These are phyloP conservation scores for Cotesia typhae DNA, from an alignment of 1,140 invertebrate species.

Conservation along the genomic window DNA sequence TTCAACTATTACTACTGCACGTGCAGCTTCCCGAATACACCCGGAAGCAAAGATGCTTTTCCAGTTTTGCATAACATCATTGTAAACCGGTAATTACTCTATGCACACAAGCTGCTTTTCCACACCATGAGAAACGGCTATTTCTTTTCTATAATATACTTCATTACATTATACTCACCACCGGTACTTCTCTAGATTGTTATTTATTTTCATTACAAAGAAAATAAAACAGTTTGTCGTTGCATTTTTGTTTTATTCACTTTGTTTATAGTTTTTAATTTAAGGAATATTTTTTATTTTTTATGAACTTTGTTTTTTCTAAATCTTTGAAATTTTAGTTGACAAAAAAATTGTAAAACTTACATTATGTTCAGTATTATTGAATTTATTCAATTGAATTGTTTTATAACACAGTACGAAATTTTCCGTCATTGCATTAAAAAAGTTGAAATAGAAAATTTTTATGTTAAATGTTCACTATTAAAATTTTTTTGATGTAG, in stretches of 20 bases:
- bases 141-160: background rate
- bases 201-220: constrained; percentile 13
- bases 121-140: constrained; percentile 51
- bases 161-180: constrained; percentile 5
- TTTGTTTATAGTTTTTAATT: background rate
- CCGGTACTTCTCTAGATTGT: background rate
- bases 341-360: background rate
- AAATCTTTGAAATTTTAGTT: too few relatives aligned
- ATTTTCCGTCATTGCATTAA: too few relatives aligned
- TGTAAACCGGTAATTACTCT: constrained; percentile 45
- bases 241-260: background rate
- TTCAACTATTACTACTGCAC: constrained; percentile 13
- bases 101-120: constrained; percentile 46
- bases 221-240: background rate
- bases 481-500: too few relatives aligned
- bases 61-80: constrained; percentile 29
- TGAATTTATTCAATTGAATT: too few relatives aligned
- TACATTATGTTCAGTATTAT: background rate
- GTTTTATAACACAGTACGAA: too few relatives aligned
- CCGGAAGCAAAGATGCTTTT: constrained; percentile 53
- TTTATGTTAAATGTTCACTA: too few relatives aligned
- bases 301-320: too few relatives aligned
- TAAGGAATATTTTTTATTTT: background rate
- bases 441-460: too few relatives aligned
- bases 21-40: constrained; percentile 44